These are phyloP conservation scores for Natrix natrix DNA, from an alignment of 2,797 vertebrate genomes.

Conservation along the genomic window DNA sequence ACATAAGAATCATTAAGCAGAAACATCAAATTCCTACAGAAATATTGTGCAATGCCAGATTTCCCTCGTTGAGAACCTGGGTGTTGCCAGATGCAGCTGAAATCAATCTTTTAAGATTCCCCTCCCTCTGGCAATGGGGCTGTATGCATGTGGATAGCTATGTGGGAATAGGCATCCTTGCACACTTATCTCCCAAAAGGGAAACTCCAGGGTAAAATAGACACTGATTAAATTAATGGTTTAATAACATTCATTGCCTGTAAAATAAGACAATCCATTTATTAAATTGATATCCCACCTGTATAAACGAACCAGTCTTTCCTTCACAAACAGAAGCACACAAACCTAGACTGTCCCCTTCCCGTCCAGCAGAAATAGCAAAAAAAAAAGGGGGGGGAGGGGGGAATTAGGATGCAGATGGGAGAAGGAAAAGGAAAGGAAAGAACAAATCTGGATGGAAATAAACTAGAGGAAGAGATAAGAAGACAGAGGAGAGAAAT, in stretches of 20 bases:
- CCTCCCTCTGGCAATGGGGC: not conserved
- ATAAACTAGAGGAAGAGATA: not conserved
- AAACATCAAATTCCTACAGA: not conserved
- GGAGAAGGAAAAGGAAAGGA: not conserved
- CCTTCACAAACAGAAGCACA: not conserved
- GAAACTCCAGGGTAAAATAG: not conserved
- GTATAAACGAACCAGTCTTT: not conserved
- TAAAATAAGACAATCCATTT: not conserved
- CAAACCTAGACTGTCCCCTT: not conserved
- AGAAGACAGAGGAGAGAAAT: not conserved
- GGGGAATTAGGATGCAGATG: not conserved
- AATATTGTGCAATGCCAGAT: not conserved
- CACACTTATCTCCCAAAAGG: not conserved
- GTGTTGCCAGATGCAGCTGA: not conserved
- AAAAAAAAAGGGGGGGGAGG: not conserved
- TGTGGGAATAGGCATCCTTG: not conserved
- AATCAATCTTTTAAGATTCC: not conserved
- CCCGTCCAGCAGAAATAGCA: not conserved
- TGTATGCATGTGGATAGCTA: not conserved
- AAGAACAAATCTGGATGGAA: not conserved
- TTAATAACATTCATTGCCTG: not conserved
- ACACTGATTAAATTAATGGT: not conserved
- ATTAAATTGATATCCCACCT: not conserved
- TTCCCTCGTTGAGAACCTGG: not conserved
- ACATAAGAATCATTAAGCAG: not conserved